Conservation (phyloP, 2,113 vertebrate species). For the Acanthochromis polyacanthus region DNA sequence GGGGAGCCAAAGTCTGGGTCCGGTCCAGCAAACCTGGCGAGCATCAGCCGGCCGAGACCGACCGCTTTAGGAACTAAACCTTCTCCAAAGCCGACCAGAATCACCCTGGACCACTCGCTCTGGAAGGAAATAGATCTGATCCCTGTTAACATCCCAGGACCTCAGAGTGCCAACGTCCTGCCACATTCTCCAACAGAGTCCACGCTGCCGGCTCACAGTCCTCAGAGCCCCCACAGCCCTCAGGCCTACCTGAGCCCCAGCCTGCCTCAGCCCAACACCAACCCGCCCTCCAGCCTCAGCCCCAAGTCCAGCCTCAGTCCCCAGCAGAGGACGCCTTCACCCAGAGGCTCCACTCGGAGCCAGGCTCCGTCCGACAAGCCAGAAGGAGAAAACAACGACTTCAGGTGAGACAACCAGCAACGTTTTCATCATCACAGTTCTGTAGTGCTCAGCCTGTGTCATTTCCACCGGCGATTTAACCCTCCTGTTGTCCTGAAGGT, state of each 20-base stretch:
- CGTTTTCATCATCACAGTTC: background rate
- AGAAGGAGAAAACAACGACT: constrained; percentile 70
- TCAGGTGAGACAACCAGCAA: constrained; percentile 75
- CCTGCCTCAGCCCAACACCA: constrained; percentile 25
- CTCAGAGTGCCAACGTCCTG: constrained; percentile 46
- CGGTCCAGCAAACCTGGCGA: constrained; percentile 37
- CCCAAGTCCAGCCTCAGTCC: constrained; percentile 60
- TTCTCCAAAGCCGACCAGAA: constrained; percentile 59
- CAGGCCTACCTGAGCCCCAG: constrained; percentile 61
- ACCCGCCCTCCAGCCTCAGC: constrained; percentile 28
- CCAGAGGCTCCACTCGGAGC: constrained; percentile 51
- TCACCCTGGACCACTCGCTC: constrained; percentile 57
- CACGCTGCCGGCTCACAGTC: constrained; percentile 51
- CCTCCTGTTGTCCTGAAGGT: too few species aligned
- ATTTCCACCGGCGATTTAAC: background rate
- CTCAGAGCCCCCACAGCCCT: constrained; percentile 66
- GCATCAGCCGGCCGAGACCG: constrained; percentile 83
- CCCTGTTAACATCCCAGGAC: constrained; percentile 78
- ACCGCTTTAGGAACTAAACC: constrained; percentile 76
- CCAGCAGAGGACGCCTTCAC: constrained; percentile 55
- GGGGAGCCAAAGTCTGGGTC: constrained; percentile 17
- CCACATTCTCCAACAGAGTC: constrained; percentile 65
- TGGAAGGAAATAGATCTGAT: constrained; percentile 78
- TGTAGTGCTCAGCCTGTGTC: background rate
- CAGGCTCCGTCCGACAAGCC: constrained; percentile 55